phyloP scores from a whole-genome alignment of 2,113 vertebrate species.

The Pica pica region DNA sequence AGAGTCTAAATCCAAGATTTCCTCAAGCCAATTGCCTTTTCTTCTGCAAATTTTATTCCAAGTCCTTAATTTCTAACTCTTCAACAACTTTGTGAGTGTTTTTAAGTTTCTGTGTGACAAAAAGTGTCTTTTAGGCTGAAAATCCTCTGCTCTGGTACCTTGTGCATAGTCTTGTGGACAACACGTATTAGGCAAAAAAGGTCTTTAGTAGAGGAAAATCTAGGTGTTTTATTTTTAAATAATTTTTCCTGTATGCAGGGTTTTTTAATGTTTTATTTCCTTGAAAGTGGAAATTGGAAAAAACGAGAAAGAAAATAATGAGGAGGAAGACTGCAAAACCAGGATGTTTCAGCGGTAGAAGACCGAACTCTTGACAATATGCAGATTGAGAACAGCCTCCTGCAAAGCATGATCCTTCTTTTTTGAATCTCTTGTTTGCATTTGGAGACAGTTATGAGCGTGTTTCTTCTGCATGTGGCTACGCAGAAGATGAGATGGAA shows the following conservation, averaged over 20 bases:
- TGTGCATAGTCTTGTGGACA: not conserved
- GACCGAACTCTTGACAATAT: not conserved
- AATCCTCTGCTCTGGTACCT: not conserved
- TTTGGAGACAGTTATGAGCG: not conserved
- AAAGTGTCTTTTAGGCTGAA: not conserved
- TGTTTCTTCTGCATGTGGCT: not conserved
- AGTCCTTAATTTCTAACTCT: not conserved
- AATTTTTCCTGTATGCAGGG: accelerated
- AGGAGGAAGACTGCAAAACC: not conserved
- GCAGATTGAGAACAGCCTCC: not conserved
- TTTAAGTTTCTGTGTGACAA: not conserved
- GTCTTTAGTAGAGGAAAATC: not conserved
- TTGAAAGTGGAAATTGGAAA: not conserved
- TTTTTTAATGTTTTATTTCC: not conserved
- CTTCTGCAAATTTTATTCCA: not conserved
- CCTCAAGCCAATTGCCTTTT: not conserved
- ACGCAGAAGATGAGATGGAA: not conserved
- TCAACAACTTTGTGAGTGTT: not conserved
- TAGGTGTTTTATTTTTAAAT: not conserved
- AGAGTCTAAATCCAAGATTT: not conserved
- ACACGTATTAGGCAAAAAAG: not conserved
- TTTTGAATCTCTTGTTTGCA: not conserved
- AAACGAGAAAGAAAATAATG: not conserved
- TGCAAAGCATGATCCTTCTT: not conserved
- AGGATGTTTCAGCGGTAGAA: not conserved